Conservation (phyloP, 2,888 invertebrate species). For the Chloroclysta siterata region DNA sequence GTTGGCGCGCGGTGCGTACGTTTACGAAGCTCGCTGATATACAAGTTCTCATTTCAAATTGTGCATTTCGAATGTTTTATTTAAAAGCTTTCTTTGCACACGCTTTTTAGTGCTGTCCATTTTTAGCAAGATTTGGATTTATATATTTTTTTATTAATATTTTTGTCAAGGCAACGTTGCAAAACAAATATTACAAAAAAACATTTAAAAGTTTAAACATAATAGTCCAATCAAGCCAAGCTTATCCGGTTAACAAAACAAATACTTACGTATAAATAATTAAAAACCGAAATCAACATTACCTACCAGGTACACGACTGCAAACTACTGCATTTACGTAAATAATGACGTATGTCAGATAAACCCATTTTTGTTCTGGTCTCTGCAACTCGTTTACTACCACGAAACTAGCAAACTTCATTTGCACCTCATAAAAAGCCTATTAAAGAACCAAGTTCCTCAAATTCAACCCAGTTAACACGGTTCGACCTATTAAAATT, state of each 20-base stretch:
- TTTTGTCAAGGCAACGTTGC: no score
- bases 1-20: slow-evolving; percentile 59
- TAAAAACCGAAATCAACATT: no score
- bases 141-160: no score
- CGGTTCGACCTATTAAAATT: slow-evolving; percentile 35
- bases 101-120: background rate
- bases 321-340: no score
- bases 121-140: background rate
- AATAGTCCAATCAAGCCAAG: no score
- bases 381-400: slow-evolving; percentile 7
- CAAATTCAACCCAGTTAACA: slow-evolving; percentile 15
- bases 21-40: slow-evolving; percentile 56
- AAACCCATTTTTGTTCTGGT: slow-evolving; percentile 9
- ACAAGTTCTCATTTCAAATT: slow-evolving; percentile 54
- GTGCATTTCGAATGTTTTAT: slow-evolving; percentile 51
- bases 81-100: slow-evolving; percentile 36
- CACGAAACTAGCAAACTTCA: slow-evolving; percentile 38
- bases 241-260: no score
- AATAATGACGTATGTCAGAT: background rate
- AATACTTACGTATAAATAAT: no score
- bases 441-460: slow-evolving; percentile 10
- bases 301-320: background rate
- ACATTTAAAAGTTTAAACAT: no score
- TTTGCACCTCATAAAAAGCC: slow-evolving; percentile 25
- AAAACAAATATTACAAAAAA: no score